Conservation (phyloP, 2,888 invertebrate genomes). For the Tiliacea aurago region DNA sequence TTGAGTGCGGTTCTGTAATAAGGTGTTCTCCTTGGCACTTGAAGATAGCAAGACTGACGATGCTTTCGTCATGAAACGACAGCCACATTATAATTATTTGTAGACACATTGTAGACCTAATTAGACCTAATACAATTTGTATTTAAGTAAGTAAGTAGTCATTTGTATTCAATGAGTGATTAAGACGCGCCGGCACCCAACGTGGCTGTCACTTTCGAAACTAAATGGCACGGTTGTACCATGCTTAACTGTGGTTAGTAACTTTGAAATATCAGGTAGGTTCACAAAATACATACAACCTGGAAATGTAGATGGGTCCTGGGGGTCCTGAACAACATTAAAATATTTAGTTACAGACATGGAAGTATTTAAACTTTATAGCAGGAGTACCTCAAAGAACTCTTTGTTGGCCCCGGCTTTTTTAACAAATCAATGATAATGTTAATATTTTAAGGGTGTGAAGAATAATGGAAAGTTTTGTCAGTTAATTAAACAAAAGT, state of each 20-base stretch:
- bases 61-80: neutral
- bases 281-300: neutral
- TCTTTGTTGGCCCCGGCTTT: neutral
- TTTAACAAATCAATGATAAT: too few species aligned
- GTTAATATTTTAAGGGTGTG: neutral
- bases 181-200: slow-evolving; percentile 64
- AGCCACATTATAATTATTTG: neutral
- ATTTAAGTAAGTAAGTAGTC: slow-evolving; percentile 12
- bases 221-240: slow-evolving; percentile 60
- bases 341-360: neutral
- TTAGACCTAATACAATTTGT: slow-evolving; percentile 16
- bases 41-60: neutral
- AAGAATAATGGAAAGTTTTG: neutral
- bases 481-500: neutral
- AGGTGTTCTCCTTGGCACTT: neutral
- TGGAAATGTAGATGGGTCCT: neutral
- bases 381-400: too few species aligned
- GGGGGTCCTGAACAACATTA: neutral
- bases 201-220: slow-evolving; percentile 78
- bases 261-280: neutral
- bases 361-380: neutral
- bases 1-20: neutral
- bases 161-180: slow-evolving; percentile 68
- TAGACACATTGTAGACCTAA: slow-evolving; percentile 9
- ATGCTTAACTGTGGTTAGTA: slow-evolving; percentile 45